Conservation (phyloP, 2,113 vertebrate species). For the Myotis davidii region DNA sequence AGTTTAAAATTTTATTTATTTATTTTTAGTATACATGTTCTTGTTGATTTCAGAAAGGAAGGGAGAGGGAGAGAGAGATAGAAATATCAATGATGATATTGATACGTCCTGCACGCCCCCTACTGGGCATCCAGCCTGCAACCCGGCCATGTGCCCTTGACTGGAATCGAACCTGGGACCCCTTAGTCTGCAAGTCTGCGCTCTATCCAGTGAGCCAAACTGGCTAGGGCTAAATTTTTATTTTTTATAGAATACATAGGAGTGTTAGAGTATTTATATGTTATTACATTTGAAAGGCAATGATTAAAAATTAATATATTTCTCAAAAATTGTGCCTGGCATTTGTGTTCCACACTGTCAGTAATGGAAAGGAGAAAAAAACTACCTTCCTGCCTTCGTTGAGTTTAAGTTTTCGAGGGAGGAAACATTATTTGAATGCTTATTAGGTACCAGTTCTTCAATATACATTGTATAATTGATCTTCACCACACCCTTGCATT, state of each 20-base stretch:
- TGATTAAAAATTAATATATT: neutral
- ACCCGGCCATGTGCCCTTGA: too few relatives aligned
- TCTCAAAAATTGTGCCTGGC: neutral
- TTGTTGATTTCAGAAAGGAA: too few relatives aligned
- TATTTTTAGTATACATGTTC: neutral
- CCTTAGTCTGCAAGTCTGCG: too few relatives aligned
- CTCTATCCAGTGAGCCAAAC: too few relatives aligned
- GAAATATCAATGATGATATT: too few relatives aligned
- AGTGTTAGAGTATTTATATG: neutral
- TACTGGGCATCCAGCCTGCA: too few relatives aligned
- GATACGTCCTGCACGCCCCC: too few relatives aligned
- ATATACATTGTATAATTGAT: neutral
- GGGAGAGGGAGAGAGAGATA: too few relatives aligned
- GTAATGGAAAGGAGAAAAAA: neutral
- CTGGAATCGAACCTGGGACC: too few relatives aligned
- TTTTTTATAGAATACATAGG: neutral
- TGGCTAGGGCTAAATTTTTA: too few relatives aligned
- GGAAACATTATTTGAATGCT: neutral
- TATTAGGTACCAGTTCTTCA: neutral
- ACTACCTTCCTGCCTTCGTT: neutral
- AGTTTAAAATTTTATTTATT: conserved; percentile 12
- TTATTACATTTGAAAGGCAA: neutral
- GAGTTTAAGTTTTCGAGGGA: neutral
- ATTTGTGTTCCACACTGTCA: neutral
- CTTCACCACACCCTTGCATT: neutral